These are phyloP conservation scores for Drosophila burlai DNA, from an alignment of 1,140 invertebrate species.

Conservation along the genomic window DNA sequence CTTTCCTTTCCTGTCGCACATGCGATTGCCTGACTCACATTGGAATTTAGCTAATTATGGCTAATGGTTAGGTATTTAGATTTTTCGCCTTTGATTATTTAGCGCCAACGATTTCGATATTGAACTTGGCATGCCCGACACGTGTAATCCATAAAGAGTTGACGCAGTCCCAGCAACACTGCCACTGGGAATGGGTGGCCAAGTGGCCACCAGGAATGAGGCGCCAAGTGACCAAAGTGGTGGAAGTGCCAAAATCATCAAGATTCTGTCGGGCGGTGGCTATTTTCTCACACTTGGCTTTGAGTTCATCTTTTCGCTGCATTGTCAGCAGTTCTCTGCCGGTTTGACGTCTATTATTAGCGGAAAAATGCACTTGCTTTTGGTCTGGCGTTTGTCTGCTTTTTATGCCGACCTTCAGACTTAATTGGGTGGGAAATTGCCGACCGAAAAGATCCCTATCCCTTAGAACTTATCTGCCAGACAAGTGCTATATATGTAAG, in stretches of 20 bases:
- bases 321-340: constrained; percentile 22
- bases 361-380: constrained; percentile 23
- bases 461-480: constrained; percentile 10
- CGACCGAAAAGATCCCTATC: background rate
- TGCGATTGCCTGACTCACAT: constrained; percentile 25
- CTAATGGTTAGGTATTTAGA: constrained; percentile 21
- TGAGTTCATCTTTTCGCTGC: constrained; percentile 15
- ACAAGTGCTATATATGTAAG: constrained; percentile 8
- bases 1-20: background rate
- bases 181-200: background rate
- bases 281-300: constrained; percentile 26
- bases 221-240: background rate
- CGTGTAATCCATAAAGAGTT: constrained; percentile 75
- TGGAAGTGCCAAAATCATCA: background rate
- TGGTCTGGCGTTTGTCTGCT: constrained; percentile 5
- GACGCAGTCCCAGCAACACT: constrained; percentile 43
- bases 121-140: constrained; percentile 60
- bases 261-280: constrained; percentile 4
- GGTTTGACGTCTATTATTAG: constrained; percentile 28
- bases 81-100: constrained; percentile 52
- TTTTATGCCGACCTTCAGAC: constrained; percentile 18
- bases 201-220: constrained; percentile 3
- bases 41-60: constrained; percentile 44
- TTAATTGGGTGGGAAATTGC: constrained; percentile 8
- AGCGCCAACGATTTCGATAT: constrained; percentile 34